Evolutionary conservation across 2,113 vertebrate species (phyloP).

Genomic region (Elephantulus edwardii): DNA sequence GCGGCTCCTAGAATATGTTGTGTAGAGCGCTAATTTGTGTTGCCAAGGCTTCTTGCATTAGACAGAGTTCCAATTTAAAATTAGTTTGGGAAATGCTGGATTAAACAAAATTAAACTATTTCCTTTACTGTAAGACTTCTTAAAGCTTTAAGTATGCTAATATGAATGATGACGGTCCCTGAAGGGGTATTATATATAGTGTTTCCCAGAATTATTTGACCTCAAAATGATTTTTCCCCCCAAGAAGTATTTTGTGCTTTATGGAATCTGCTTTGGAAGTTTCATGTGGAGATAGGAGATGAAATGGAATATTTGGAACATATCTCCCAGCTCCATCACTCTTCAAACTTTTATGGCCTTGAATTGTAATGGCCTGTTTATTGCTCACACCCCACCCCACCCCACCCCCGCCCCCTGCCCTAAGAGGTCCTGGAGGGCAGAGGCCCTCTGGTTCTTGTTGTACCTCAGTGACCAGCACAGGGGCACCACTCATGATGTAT

Average conservation of each 20-base stretch:
- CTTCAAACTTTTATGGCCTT: background rate
- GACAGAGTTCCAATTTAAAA: background rate
- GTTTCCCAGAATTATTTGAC: slow-evolving; percentile 18
- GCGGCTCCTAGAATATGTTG: background rate
- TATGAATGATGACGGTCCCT: background rate
- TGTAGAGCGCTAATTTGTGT: background rate
- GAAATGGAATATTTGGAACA: background rate
- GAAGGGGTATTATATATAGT: background rate
- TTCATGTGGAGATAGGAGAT: background rate
- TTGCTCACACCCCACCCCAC: too few relatives aligned
- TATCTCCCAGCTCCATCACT: background rate
- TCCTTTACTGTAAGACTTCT: background rate
- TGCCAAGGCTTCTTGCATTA: background rate
- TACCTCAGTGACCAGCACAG: background rate
- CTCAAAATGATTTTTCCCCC: background rate
- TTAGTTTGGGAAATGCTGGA: background rate
- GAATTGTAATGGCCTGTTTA: too few relatives aligned
- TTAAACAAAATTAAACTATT: background rate
- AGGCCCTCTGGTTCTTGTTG: too few relatives aligned
- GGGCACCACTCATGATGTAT: background rate
- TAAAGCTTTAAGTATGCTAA: background rate
- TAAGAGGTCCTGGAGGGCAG: background rate
- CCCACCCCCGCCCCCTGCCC: too few relatives aligned
- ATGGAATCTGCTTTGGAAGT: background rate
- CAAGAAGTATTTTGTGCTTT: slow-evolving; percentile 7